phyloP scores from a whole-genome alignment of 2,888 invertebrate species.

The Tridacna crocea region DNA sequence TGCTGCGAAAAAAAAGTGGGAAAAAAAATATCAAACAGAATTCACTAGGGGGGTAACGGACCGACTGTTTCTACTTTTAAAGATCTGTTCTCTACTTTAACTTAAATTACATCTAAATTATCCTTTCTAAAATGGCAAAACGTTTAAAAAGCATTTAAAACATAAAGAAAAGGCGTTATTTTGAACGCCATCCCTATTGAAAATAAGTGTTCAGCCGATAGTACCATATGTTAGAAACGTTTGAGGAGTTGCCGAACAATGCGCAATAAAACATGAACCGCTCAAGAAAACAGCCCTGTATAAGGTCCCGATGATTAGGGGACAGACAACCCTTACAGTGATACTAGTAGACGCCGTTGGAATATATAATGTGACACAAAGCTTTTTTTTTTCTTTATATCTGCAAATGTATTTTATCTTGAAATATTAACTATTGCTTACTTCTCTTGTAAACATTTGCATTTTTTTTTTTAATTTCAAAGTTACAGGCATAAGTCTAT shows the following conservation, averaged over 20 bases:
- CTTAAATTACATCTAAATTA: constrained; percentile 26
- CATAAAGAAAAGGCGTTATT: constrained; percentile 24
- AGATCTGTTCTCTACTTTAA: constrained; percentile 4
- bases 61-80: too few relatives aligned
- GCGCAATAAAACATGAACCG: constrained; percentile 21
- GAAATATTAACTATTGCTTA: too few relatives aligned
- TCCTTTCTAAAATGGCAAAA: constrained; percentile 13
- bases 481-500: too few relatives aligned
- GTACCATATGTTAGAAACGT: constrained; percentile 27
- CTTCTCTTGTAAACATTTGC: too few relatives aligned
- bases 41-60: too few relatives aligned
- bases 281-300: not conserved
- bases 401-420: too few relatives aligned
- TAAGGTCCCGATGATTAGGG: not conserved
- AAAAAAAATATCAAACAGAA: too few relatives aligned
- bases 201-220: constrained; percentile 17
- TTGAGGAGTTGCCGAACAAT: not conserved
- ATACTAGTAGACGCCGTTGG: too few relatives aligned
- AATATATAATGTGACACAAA: too few relatives aligned
- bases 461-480: too few relatives aligned
- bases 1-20: too few relatives aligned
- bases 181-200: constrained; percentile 22
- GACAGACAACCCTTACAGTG: not conserved
- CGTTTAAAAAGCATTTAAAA: constrained; percentile 26
- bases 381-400: too few relatives aligned